Evolutionary conservation across 2,113 vertebrate species (phyloP), one percentile per base, ranked within the genome.

Genomic region (Oophaga pumilio): DNA sequence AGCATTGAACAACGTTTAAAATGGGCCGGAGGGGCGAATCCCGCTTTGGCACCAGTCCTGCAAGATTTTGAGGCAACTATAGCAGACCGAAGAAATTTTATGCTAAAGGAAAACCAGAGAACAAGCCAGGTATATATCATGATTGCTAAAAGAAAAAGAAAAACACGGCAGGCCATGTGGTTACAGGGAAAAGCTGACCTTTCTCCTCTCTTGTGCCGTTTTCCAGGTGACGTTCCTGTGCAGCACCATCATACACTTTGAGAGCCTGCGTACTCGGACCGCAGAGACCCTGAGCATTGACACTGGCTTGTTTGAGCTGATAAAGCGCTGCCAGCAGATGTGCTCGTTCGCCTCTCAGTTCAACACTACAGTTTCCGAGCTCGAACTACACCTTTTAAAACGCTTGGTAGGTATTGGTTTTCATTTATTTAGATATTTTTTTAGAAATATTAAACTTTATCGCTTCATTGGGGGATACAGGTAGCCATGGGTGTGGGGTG

Each of bases 21-120:
- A 89, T 99, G 98, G 98, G 98, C 98, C 0, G 98, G 98, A 12
- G 98, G 98, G 1, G 98, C 98, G 62, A 99, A 99, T 92, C 98
- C 98, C 9, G 96, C 97, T 0, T 89, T 99, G 89, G 96, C 98
- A 4, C 98, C 97, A 0, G 97, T 99, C 50, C 94, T 99, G 82
- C 98, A 99, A 93, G 98, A 99, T 94, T 99, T 99, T 92, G 98
- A 99, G 94, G 95, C 97, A 91, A 98, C 97, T 56, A 98, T 99
- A 91, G 94, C 96, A 0, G 97, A 99, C 91, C 95, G 97, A 89
- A 96, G 98, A 26, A 95, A 96, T 80, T 95, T 97, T 89, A 97
- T 98, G 43, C 92, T 97, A 89, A 95, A 97, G 91, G 98, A 99
- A 91, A 97, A 95, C 91, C 98, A 99, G 91, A 95, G 97, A 90